Evolutionary conservation across 2,113 vertebrate species (phyloP).

Genomic region (Caloenas nicobarica): DNA sequence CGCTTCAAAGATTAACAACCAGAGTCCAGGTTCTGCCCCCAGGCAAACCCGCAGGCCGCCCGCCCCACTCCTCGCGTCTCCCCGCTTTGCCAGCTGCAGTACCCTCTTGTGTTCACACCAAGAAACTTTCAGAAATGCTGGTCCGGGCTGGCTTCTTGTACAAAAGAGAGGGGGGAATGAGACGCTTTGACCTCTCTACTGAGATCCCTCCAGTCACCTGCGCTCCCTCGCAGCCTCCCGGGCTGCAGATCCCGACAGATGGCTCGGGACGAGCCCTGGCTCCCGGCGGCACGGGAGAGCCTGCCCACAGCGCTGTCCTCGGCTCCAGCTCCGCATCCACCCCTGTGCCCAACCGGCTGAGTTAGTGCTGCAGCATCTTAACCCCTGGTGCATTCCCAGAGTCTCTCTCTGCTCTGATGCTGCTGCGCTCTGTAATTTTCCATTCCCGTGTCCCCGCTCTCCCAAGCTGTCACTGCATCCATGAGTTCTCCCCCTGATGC

Average conservation of each 20-base stretch:
- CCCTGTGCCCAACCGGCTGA: slow-evolving; percentile 2
- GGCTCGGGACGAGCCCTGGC: neutral
- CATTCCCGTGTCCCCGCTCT: neutral
- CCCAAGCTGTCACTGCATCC: neutral
- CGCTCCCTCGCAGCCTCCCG: fast-evolving
- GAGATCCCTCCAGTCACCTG: neutral
- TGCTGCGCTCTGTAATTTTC: slow-evolving; percentile 59
- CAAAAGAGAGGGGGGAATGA: neutral
- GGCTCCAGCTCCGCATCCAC: neutral
- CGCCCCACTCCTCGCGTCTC: neutral
- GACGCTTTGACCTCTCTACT: neutral
- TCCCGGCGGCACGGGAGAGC: neutral
- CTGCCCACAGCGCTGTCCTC: neutral
- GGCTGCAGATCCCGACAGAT: neutral
- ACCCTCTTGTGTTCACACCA: neutral
- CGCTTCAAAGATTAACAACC: neutral
- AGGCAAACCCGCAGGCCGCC: neutral
- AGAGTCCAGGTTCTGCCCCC: neutral
- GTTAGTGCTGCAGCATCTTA: slow-evolving; percentile 36
- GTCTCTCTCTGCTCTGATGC: slow-evolving; percentile 17
- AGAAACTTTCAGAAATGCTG: neutral
- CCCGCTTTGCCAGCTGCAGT: neutral
- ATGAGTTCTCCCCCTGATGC: neutral
- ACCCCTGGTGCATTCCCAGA: slow-evolving; percentile 32
- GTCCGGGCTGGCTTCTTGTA: neutral